Conservation (phyloP, 2,797 vertebrate genomes). For the Darevskia mixta region DNA sequence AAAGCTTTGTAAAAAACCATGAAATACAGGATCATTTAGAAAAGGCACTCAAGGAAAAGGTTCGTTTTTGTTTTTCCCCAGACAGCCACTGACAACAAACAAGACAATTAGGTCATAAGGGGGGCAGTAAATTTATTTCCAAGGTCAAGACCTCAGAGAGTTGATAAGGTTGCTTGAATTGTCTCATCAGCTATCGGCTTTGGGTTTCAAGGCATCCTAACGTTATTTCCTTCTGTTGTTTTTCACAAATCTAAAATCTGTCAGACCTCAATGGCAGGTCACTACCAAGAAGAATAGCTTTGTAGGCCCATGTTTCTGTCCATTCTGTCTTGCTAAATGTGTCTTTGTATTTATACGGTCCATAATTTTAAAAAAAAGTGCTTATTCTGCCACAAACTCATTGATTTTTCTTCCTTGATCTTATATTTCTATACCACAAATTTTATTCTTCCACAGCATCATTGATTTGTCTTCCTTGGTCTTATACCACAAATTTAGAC, state of each 20-base stretch:
- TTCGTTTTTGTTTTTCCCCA: constrained; percentile 54
- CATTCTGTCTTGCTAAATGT: background rate
- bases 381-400: background rate
- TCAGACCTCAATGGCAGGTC: constrained; percentile 37
- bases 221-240: constrained; percentile 42
- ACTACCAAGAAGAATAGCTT: constrained; percentile 17
- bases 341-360: background rate
- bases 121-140: constrained; percentile 39
- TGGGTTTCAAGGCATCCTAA: constrained; percentile 40
- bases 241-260: constrained; percentile 35
- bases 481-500: background rate
- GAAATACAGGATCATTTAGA: constrained; percentile 40
- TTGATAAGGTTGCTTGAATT: constrained; percentile 46
- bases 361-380: constrained; percentile 5
- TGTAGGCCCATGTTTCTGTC: background rate
- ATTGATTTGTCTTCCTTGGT: background rate
- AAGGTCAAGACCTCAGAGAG: constrained; percentile 47
- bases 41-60: constrained; percentile 42
- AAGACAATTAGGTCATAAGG: constrained; percentile 43
- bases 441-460: background rate
- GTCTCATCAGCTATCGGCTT: constrained; percentile 57
- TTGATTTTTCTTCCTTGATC: background rate
- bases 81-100: constrained; percentile 57
- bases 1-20: background rate
- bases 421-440: background rate